phyloP scores from a whole-genome alignment of 2,888 invertebrate species.

The Tromatobia lineatoria region DNA sequence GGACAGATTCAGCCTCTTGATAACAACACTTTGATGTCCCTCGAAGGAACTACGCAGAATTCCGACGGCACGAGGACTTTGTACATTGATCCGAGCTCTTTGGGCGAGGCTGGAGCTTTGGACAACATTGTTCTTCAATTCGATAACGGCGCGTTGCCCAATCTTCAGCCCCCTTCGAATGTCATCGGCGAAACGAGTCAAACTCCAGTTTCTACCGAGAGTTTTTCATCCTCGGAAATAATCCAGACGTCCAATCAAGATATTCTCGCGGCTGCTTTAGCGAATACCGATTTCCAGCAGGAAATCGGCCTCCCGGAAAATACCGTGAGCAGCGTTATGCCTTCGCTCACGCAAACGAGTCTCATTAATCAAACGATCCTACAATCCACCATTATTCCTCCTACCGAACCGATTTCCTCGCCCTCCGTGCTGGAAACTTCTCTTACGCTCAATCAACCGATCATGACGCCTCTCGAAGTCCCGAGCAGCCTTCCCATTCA shows the following conservation, averaged over 20 bases:
- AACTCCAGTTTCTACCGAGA: constrained; percentile 73
- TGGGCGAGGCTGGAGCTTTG: constrained; percentile 85
- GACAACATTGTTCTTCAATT: constrained; percentile 87
- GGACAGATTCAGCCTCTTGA: constrained; percentile 91
- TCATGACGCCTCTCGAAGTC: constrained; percentile 93
- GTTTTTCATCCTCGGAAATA: constrained; percentile 76
- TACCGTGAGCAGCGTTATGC: constrained; percentile 83
- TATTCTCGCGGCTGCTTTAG: constrained; percentile 91
- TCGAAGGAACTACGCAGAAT: constrained; percentile 82
- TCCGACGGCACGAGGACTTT: constrained; percentile 81
- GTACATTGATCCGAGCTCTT: constrained; percentile 86
- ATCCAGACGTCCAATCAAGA: constrained; percentile 87
- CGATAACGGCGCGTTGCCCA: constrained; percentile 83
- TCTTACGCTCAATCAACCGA: constrained; percentile 91
- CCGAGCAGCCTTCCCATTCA: constrained; percentile 87
- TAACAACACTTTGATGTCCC: constrained; percentile 89
- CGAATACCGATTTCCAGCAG: constrained; percentile 91
- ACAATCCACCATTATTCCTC: constrained; percentile 86
- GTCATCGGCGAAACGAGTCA: constrained; percentile 85
- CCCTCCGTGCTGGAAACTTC: constrained; percentile 92
- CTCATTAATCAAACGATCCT: constrained; percentile 81
- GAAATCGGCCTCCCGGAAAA: constrained; percentile 83
- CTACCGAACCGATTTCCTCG: constrained; percentile 86
- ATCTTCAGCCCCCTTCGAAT: constrained; percentile 68
- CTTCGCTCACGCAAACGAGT: constrained; percentile 86